phyloP scores from a whole-genome alignment of 2,113 vertebrate genomes.

The Theristicus caerulescens region DNA sequence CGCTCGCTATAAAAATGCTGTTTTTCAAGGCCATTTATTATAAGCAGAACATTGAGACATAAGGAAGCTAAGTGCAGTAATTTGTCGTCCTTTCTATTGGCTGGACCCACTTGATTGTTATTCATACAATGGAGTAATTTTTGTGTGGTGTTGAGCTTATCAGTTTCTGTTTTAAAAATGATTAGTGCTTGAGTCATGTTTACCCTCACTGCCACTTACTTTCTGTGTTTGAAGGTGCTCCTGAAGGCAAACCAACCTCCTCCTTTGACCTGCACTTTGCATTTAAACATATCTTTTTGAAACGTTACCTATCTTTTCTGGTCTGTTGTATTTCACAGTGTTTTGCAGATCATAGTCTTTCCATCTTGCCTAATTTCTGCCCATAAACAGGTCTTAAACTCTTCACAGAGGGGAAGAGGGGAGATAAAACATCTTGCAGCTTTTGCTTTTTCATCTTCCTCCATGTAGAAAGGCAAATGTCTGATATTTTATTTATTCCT shows the following conservation, averaged over 20 bases:
- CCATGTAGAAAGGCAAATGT: background rate
- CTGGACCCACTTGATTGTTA: background rate
- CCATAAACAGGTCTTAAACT: background rate
- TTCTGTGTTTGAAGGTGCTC: background rate
- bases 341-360: background rate
- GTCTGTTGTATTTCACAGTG: background rate
- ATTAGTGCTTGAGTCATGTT: background rate
- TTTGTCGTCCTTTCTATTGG: background rate
- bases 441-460: background rate
- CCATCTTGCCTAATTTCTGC: background rate
- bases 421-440: background rate
- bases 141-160: background rate
- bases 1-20: background rate
- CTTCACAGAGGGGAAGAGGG: background rate
- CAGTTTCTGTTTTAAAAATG: background rate
- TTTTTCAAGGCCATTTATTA: background rate
- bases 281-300: background rate
- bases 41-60: background rate
- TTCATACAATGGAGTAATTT: background rate
- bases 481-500: background rate
- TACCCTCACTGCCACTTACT: background rate
- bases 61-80: background rate
- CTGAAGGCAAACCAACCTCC: background rate
- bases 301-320: fast-evolving
- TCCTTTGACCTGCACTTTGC: background rate